A percentile compares a stretch with the other conserved stretches of the same genome.
Evolutionary conservation across 2,888 invertebrate species (phyloP).

Genomic region (Parapristionchus giblindavisi): DNA sequence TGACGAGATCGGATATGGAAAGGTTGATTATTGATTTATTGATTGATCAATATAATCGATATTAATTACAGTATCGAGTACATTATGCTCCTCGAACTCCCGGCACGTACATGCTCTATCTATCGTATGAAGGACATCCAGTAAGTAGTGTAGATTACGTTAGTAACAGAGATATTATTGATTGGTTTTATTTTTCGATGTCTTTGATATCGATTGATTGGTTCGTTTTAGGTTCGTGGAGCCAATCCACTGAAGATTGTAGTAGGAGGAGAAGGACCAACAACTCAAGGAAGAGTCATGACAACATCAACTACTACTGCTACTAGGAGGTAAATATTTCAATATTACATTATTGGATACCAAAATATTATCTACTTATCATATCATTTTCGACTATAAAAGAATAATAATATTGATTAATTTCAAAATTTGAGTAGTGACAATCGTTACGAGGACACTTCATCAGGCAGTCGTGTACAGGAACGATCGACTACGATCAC

Average conservation of each 20-base stretch:
- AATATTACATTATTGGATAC: too few species aligned
- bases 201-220: too few species aligned
- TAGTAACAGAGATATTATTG: too few species aligned
- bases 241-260: constrained; percentile 36
- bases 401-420: too few species aligned
- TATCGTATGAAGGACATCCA: constrained; percentile 41
- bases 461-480: neutral
- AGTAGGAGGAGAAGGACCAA: constrained; percentile 14
- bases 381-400: too few species aligned
- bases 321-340: neutral
- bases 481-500: neutral
- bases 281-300: neutral
- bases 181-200: too few species aligned
- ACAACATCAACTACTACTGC: neutral
- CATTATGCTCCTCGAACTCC: constrained; percentile 37
- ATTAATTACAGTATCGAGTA: constrained; percentile 26
- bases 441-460: constrained; percentile 23
- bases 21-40: constrained; percentile 33
- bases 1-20: constrained; percentile 65
- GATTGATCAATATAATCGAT: neutral
- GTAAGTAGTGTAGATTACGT: neutral
- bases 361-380: too few species aligned
- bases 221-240: constrained; percentile 20
- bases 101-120: constrained; percentile 41
- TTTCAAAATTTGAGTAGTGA: neutral